Conservation (phyloP, 2,113 vertebrate genomes). For the Machaerirhynchus nigripectus region DNA sequence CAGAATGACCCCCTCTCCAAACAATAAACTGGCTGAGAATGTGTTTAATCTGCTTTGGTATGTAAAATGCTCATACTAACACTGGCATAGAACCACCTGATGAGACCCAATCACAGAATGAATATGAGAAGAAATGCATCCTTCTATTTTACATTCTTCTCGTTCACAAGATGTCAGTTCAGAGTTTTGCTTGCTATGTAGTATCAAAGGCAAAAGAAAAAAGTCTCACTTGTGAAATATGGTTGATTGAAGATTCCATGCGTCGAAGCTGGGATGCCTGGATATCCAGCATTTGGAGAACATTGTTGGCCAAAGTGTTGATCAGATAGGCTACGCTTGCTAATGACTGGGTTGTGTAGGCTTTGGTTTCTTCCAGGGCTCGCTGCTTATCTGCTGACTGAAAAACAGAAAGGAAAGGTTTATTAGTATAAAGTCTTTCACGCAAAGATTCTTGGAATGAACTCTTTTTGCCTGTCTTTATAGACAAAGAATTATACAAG, state of each 20-base stretch:
- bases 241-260: constrained; percentile 99
- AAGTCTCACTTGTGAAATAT: constrained; percentile 92
- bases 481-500: neutral
- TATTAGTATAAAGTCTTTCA: neutral
- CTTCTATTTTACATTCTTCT: neutral
- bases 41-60: neutral
- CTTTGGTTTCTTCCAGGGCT: constrained; percentile 98
- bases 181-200: neutral
- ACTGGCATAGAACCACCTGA: neutral
- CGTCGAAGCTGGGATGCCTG: constrained; percentile 96
- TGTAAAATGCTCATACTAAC: neutral
- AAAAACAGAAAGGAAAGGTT: neutral
- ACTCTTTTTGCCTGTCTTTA: neutral
- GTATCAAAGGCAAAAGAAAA: neutral
- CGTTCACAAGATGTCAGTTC: neutral
- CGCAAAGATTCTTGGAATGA: neutral
- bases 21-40: neutral
- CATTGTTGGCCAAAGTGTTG: constrained; percentile 99
- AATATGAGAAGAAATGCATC: neutral
- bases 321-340: constrained; percentile 98
- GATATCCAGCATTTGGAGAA: constrained; percentile 98
- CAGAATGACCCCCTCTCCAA: neutral
- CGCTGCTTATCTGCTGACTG: constrained; percentile 95
- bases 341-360: constrained; percentile 97
- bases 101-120: neutral